These are phyloP conservation scores for Nemopilema nomurai DNA, from an alignment of 30 jellyfish, hydroid and myxozoan genomes.

Conservation along the genomic window DNA sequence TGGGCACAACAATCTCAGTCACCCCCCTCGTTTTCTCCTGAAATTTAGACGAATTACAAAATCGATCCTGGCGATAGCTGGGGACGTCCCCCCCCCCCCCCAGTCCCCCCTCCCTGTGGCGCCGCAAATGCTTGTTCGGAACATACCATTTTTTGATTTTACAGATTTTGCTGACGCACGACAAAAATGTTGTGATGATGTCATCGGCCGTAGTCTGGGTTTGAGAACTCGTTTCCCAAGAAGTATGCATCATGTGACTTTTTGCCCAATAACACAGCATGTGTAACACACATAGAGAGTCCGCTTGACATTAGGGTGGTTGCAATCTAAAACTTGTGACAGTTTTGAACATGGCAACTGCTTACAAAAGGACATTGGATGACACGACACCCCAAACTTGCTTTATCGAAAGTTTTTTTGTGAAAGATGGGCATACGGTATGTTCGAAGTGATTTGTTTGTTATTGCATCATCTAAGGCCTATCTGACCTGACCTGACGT, in stretches of 20 bases:
- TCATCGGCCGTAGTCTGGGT: conserved; percentile 5
- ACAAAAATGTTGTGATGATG: not conserved
- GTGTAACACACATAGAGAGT: not conserved
- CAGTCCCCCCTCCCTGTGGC: too few species aligned
- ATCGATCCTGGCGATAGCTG: too few species aligned
- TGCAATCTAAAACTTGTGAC: not conserved
- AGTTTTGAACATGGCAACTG: conserved; percentile 38
- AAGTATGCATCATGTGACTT: conserved; percentile 5
- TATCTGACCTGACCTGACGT: too few species aligned
- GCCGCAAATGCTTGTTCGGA: too few species aligned
- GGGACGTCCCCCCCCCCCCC: too few species aligned
- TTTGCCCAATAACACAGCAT: not conserved
- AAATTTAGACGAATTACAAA: too few species aligned
- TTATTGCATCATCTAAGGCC: too few species aligned
- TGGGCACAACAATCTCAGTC: too few species aligned
- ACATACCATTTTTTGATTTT: too few species aligned
- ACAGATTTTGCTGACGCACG: not conserved
- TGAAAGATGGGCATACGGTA: conserved; percentile 96
- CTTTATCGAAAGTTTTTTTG: conserved; percentile 68
- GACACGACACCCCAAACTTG: conserved; percentile 79
- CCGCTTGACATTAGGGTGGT: not conserved
- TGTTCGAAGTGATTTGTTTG: not conserved
- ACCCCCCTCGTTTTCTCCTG: too few species aligned
- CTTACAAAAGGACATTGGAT: conserved; percentile 74
- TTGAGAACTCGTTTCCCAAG: conserved; percentile 6